phyloP scores from a whole-genome alignment of 2,888 invertebrate genomes.

The Parascotia fuliginaria region DNA sequence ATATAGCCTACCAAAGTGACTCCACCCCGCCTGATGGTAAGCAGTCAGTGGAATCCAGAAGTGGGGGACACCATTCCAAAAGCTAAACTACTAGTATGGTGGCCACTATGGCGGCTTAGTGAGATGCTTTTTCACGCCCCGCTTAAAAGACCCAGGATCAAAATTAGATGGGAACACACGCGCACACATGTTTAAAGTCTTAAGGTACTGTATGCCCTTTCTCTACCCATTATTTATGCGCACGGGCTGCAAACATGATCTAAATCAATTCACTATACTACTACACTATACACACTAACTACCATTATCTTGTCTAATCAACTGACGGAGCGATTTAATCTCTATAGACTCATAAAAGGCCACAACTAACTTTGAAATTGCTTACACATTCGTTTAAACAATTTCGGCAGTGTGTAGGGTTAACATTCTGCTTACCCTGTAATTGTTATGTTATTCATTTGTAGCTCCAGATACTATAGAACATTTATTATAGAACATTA shows the following conservation, averaged over 20 bases:
- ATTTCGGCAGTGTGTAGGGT: slow-evolving; percentile 20
- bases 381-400: slow-evolving; percentile 2
- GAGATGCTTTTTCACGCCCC: no score
- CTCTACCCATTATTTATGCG: background rate
- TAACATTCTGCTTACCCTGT: slow-evolving; percentile 36
- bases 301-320: background rate
- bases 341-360: slow-evolving; percentile 33
- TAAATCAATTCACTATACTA: background rate
- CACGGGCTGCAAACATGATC: background rate
- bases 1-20: no score
- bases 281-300: background rate
- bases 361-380: slow-evolving; percentile 11
- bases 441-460: slow-evolving; percentile 32
- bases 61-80: no score
- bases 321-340: background rate
- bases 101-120: no score
- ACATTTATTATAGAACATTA: background rate
- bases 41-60: no score
- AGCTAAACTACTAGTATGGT: no score
- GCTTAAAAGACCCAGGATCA: no score
- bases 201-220: background rate
- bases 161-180: no score
- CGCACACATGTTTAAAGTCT: no score
- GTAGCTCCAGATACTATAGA: background rate
- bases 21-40: no score